Percentiles rank a stretch among this genome's conserved stretches.
Evolutionary conservation across 2,113 vertebrate genomes (phyloP).

Genomic region (Gorilla gorilla): DNA sequence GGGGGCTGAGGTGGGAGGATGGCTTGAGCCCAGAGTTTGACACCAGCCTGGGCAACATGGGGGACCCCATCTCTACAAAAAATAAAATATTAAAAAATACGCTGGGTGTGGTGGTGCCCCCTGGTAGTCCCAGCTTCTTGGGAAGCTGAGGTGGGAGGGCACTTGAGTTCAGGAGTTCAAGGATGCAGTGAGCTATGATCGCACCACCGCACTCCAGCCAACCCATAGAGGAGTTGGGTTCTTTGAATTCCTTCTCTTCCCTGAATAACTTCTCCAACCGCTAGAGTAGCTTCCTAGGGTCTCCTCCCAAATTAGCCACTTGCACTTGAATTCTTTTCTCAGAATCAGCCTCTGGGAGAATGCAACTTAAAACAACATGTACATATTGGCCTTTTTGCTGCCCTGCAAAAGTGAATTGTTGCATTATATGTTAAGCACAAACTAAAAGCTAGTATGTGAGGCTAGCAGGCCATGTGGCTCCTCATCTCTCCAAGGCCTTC

Average conservation of each 20-base stretch:
- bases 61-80: background rate
- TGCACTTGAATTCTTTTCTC: background rate
- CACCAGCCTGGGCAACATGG: background rate
- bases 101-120: background rate
- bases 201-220: background rate
- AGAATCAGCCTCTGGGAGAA: background rate
- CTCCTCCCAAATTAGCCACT: background rate
- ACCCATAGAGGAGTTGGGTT: too few species aligned
- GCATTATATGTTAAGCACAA: rapidly evolving
- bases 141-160: background rate
- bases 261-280: background rate
- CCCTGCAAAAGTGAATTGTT: background rate
- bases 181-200: background rate
- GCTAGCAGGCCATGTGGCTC: background rate
- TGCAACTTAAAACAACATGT: background rate
- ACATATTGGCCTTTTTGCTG: background rate
- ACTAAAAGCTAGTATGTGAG: rapidly evolving
- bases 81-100: background rate
- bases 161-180: background rate
- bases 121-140: background rate
- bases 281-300: background rate
- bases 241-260: background rate
- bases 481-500: background rate
- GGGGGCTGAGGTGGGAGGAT: background rate
- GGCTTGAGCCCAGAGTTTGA: background rate